These are phyloP conservation scores for Eidolon helvum DNA, from an alignment of 2,113 vertebrate species.

Conservation along the genomic window DNA sequence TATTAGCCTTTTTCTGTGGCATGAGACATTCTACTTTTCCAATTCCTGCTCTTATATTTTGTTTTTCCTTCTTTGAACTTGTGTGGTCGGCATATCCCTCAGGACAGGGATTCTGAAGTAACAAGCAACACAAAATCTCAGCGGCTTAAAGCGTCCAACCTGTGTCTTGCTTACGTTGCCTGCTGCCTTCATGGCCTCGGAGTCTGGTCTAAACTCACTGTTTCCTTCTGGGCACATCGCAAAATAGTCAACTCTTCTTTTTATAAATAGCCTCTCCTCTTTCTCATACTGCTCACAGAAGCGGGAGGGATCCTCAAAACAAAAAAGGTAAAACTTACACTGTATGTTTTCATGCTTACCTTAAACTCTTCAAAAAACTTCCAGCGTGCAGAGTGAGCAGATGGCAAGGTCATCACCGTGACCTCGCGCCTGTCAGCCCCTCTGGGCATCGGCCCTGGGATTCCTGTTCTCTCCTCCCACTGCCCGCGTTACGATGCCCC, in stretches of 20 bases:
- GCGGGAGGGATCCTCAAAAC: not conserved
- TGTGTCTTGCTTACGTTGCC: fast-evolving
- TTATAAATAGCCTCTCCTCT: not conserved
- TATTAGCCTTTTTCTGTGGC: not conserved
- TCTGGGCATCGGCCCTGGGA: fast-evolving
- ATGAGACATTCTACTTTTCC: not conserved
- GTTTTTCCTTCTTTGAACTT: not conserved
- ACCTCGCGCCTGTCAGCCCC: fast-evolving
- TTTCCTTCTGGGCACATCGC: not conserved
- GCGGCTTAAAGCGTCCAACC: fast-evolving
- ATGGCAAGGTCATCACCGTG: fast-evolving
- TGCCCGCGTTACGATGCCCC: no score
- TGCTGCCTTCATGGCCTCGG: no score
- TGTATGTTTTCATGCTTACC: not conserved
- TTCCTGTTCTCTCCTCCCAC: not conserved
- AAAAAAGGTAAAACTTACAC: not conserved
- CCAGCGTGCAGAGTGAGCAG: fast-evolving
- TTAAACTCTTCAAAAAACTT: not conserved
- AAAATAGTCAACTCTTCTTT: not conserved
- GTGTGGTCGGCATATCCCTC: fast-evolving
- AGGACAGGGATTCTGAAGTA: not conserved
- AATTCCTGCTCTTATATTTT: not conserved
- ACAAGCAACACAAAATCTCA: no score
- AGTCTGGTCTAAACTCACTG: fast-evolving
- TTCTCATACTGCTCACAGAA: not conserved